Conservation (phyloP, 2,888 invertebrate genomes). For the Nemurella pictetii region DNA sequence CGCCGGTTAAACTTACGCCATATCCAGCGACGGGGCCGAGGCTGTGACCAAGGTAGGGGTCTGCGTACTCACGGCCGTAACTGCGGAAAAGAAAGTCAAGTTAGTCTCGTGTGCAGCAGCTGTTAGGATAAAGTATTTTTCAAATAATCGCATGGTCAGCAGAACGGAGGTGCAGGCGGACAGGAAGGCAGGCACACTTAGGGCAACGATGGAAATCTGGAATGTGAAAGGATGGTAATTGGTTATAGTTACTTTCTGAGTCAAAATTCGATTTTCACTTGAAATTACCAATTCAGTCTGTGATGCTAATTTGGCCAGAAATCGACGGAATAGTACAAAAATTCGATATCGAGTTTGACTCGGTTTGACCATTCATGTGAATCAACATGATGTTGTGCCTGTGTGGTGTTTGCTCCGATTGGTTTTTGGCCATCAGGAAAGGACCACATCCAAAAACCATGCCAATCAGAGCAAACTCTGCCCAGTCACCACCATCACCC, state of each 20-base stretch:
- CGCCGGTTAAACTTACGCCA: slow-evolving; percentile 70
- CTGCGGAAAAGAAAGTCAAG: slow-evolving; percentile 51
- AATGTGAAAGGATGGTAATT: neutral
- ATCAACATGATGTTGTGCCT: too few relatives aligned
- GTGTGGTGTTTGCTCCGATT: too few relatives aligned
- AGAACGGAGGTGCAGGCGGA: neutral
- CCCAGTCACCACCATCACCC: too few relatives aligned
- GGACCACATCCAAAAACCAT: too few relatives aligned
- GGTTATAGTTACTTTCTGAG: neutral
- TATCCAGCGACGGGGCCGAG: slow-evolving; percentile 97
- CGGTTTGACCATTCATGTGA: too few relatives aligned
- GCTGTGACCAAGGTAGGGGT: slow-evolving; percentile 92
- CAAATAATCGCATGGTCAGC: neutral
- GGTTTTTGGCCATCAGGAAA: too few relatives aligned
- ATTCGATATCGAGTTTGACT: too few relatives aligned
- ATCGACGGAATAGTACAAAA: too few relatives aligned
- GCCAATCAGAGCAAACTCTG: too few relatives aligned
- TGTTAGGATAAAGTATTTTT: neutral
- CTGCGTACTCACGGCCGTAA: slow-evolving; percentile 88
- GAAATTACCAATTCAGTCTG: too few relatives aligned
- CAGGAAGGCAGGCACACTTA: neutral
- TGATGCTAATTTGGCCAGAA: too few relatives aligned
- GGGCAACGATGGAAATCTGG: neutral
- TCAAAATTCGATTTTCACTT: neutral
- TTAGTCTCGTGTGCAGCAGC: neutral